Conservation (phyloP, 2,888 invertebrate genomes). For the Euproctis similis region DNA sequence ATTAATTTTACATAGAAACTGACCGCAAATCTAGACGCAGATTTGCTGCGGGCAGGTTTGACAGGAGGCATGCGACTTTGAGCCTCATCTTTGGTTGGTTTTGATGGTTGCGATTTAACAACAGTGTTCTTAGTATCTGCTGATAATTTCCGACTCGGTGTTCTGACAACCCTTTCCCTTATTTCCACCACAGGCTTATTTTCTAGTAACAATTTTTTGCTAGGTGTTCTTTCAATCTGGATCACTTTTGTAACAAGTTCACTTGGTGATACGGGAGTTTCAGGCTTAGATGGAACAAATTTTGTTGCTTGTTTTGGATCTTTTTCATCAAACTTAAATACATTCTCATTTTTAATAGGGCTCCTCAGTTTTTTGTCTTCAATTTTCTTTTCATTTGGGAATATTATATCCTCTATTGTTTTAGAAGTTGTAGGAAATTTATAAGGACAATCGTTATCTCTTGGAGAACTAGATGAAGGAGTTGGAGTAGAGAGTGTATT, state of each 20-base stretch:
- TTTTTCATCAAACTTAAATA: slow-evolving; percentile 49
- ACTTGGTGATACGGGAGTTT: slow-evolving; percentile 34
- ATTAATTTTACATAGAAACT: slow-evolving; percentile 62
- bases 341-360: slow-evolving; percentile 44
- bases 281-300: slow-evolving; percentile 31
- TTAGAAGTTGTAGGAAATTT: slow-evolving; percentile 50
- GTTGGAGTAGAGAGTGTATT: slow-evolving; percentile 45
- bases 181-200: slow-evolving; percentile 59
- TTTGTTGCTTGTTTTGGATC: slow-evolving; percentile 36
- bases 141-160: slow-evolving; percentile 56
- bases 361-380: slow-evolving; percentile 34
- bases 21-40: slow-evolving; percentile 69
- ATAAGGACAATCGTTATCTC: slow-evolving; percentile 46
- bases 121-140: slow-evolving; percentile 45
- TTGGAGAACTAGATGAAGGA: slow-evolving; percentile 44
- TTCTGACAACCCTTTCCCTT: slow-evolving; percentile 60
- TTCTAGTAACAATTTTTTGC: slow-evolving; percentile 51
- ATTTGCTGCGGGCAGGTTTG: slow-evolving; percentile 70
- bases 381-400: slow-evolving; percentile 44
- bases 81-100: slow-evolving; percentile 42
- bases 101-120: slow-evolving; percentile 30
- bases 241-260: slow-evolving; percentile 66
- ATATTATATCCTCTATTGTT: slow-evolving; percentile 51
- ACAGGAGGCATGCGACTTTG: slow-evolving; percentile 55
- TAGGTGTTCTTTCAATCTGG: slow-evolving; percentile 63